phyloP scores from a whole-genome alignment of 2,888 invertebrate species.

The Polymixis flavicincta region DNA sequence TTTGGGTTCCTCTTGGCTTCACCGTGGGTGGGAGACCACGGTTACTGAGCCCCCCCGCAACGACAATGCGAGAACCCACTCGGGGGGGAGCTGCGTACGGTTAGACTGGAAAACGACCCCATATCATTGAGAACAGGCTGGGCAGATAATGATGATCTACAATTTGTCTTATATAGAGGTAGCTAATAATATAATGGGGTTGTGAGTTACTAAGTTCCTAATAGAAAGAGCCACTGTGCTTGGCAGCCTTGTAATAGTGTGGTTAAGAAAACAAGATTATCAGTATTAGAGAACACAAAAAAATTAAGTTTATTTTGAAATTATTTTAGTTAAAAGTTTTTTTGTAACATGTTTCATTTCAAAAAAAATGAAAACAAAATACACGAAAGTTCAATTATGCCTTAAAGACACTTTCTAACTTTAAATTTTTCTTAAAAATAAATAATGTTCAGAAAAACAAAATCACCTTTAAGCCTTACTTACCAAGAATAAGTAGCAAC shows the following conservation, averaged over 20 bases:
- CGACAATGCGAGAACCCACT: too few relatives aligned
- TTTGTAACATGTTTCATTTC: not conserved
- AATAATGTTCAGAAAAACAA: not conserved
- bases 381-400: slow-evolving; percentile 21
- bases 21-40: too few relatives aligned
- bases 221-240: not conserved
- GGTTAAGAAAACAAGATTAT: not conserved
- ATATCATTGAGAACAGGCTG: not conserved
- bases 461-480: not conserved
- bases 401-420: not conserved
- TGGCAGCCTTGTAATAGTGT: not conserved
- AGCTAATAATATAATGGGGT: not conserved
- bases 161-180: not conserved
- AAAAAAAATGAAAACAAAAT: not conserved
- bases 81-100: too few relatives aligned
- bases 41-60: too few relatives aligned
- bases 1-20: too few relatives aligned
- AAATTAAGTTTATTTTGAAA: too few relatives aligned
- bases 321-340: too few relatives aligned
- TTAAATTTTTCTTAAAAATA: not conserved
- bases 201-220: not conserved
- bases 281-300: not conserved
- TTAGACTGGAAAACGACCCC: not conserved
- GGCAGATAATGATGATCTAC: not conserved
- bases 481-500: not conserved